Base-by-base conservation (phyloP, 92 coral and sea anemone genomes). In the Virgularia gustaviana region DNA sequence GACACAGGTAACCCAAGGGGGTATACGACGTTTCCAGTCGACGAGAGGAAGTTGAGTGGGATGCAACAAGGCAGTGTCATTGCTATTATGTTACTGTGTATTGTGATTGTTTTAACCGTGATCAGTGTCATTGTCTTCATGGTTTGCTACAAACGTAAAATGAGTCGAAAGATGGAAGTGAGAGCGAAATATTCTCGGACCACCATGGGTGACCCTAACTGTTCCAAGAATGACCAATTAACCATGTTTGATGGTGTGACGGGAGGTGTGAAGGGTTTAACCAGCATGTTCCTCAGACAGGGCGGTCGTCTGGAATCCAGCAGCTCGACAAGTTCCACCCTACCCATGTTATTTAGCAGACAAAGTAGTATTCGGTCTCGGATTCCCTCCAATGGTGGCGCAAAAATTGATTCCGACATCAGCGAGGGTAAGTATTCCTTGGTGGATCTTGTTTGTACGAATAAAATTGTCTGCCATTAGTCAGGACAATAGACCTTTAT, bases 301-400 rank as follows among this genome's bases (percentile, higher is more conserved):
- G 13, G 15, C 6, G 75, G 75, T 44, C 79, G 99, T 42, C 67
- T 86, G 9, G 87, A 90, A 38, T 94, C 99, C 0, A 76, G 86
- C 22, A 84, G 97, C 12, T 91, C 97, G 6, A 78, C 72, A 3
- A 89, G 82, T 57, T 94, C 99, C 11, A 76, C 90, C 1, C 63
- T 96, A 29, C 96, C 99, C 6, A 61, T 89, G 75, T 62, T 92
- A 57, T 85, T 85, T 72, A 82, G 82, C 61, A 77, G 98, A 43
- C 81, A 78, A 77, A 96, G 91, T 18, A 94, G 99, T 76, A 83
- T 87, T 52, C 86, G 99, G 31, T 87, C 96, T 9, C 83, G 99
- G 39, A 71, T 94, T 32, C 88, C 99, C 0, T 94, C 99, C 9
- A 89, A 88, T 1, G 86, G 88, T 4, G 85, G 91, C 20, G 76